Conservation (phyloP, 2,888 invertebrate species). For the Nephrotoma appendiculata region DNA sequence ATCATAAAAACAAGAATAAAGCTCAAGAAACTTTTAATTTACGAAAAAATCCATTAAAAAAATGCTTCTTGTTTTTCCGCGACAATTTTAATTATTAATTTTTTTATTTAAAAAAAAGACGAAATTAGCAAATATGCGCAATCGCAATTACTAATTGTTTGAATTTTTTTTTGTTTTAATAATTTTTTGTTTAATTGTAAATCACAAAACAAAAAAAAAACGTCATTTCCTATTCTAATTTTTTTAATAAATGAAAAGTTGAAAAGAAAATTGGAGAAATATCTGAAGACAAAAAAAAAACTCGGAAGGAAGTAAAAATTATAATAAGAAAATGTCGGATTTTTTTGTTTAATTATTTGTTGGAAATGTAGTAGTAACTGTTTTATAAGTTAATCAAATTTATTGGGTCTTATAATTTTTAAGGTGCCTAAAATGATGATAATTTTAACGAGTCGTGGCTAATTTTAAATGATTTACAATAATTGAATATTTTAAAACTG, state of each 20-base stretch:
- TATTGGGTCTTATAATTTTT: neutral
- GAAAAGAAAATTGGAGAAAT: neutral
- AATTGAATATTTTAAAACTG: no score
- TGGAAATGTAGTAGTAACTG: neutral
- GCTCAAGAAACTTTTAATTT: conserved; percentile 1
- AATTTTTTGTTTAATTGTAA: neutral
- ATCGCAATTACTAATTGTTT: conserved; percentile 1
- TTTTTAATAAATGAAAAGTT: neutral
- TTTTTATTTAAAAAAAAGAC: neutral
- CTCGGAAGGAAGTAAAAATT: neutral
- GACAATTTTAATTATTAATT: conserved; percentile 3
- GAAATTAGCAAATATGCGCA: neutral
- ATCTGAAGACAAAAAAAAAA: neutral
- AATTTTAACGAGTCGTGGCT: neutral
- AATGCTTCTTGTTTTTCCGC: neutral
- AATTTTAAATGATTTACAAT: no score
- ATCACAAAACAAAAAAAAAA: neutral
- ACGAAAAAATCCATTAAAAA: neutral
- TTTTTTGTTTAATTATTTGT: neutral
- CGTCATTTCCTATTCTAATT: neutral
- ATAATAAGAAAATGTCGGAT: neutral
- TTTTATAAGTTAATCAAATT: neutral
- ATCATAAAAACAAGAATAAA: neutral
- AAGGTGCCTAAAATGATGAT: neutral
- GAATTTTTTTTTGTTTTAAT: neutral